phyloP scores from a whole-genome alignment of 2,888 invertebrate species.

The Lucinisca nassula region DNA sequence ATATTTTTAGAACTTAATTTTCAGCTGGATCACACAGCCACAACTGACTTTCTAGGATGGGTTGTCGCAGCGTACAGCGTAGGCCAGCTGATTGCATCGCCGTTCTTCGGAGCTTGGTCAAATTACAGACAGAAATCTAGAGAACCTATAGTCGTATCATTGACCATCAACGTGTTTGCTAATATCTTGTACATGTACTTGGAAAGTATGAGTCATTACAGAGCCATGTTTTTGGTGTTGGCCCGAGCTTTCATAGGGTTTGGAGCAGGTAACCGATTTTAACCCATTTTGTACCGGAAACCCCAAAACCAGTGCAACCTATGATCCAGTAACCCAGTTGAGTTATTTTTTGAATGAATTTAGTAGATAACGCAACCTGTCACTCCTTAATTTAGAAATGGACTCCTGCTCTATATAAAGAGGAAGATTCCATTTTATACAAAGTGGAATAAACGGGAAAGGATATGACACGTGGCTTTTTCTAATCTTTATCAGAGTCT shows the following conservation, averaged over 20 bases:
- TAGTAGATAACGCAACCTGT: too few relatives aligned
- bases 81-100: conserved; percentile 87
- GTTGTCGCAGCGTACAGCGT: conserved; percentile 87
- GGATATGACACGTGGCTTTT: too few relatives aligned
- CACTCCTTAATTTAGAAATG: too few relatives aligned
- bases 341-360: too few relatives aligned
- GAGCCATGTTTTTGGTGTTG: conserved; percentile 76
- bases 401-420: too few relatives aligned
- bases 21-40: conserved; percentile 79
- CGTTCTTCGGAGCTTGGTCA: conserved; percentile 86
- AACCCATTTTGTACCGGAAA: too few relatives aligned
- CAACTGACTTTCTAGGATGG: conserved; percentile 85
- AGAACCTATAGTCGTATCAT: conserved; percentile 83
- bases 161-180: conserved; percentile 84
- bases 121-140: conserved; percentile 77
- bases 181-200: conserved; percentile 86
- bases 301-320: too few relatives aligned
- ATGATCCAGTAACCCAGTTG: too few relatives aligned
- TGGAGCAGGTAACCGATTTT: conserved; percentile 85
- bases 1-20: too few relatives aligned
- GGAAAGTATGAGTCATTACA: conserved; percentile 77
- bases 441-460: too few relatives aligned
- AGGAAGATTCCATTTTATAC: too few relatives aligned
- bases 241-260: conserved; percentile 86
- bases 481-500: too few relatives aligned